These are phyloP conservation scores for Lepidocolaptes lacrymiger DNA, from an alignment of 2,797 vertebrate species.

Conservation along the genomic window DNA sequence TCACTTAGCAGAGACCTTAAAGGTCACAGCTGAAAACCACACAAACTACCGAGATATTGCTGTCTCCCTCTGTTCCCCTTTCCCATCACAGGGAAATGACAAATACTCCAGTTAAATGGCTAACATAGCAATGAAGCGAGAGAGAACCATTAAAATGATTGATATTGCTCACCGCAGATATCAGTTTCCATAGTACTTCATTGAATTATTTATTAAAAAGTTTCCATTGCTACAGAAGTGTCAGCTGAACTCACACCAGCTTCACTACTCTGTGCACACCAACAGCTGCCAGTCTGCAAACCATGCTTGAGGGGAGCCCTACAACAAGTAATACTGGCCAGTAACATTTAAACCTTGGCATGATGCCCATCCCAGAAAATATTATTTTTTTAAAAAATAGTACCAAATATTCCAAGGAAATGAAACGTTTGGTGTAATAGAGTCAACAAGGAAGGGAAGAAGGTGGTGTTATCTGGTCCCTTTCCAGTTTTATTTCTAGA, in stretches of 20 bases:
- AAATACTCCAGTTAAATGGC: neutral
- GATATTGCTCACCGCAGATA: neutral
- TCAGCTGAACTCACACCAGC: neutral
- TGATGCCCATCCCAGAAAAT: accelerated
- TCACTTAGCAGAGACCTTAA: neutral
- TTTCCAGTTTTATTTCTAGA: neutral
- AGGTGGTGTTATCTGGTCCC: neutral
- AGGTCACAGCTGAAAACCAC: neutral
- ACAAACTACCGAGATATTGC: neutral
- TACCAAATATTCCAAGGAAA: neutral
- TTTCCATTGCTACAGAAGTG: neutral
- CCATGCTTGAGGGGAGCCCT: neutral
- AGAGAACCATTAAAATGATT: neutral
- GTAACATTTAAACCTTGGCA: neutral
- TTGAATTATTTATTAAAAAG: conserved; percentile 9
- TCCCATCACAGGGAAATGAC: neutral
- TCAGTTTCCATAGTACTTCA: neutral
- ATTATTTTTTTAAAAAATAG: neutral
- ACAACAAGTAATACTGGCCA: neutral
- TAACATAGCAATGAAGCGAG: neutral
- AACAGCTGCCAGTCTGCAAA: neutral
- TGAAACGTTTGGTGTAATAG: neutral
- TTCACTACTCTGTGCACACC: neutral
- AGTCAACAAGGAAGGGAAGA: neutral
- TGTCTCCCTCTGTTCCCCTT: neutral